Conservation (phyloP, 2,888 invertebrate species). For the Leistus spinibarbis region DNA sequence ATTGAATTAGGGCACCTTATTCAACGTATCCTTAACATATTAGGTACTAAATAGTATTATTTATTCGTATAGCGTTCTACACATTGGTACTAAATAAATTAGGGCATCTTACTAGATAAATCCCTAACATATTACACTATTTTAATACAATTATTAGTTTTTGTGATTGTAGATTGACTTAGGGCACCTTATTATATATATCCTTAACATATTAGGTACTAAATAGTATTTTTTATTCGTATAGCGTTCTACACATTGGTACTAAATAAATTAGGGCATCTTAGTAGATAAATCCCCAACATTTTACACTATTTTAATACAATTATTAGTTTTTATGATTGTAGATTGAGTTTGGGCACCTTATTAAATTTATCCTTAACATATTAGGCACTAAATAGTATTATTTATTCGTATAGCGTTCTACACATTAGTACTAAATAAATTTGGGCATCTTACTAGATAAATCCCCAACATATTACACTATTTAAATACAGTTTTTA, state of each 20-base stretch:
- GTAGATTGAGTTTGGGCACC: not conserved
- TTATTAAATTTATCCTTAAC: not conserved
- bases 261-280: not conserved
- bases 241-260: no score
- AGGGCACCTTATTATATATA: not conserved
- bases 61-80: no score
- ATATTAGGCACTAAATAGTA: no score
- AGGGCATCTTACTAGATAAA: not conserved
- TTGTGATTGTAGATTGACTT: not conserved
- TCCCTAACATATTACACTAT: no score
- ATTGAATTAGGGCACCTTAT: not conserved
- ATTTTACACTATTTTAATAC: no score
- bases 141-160: no score
- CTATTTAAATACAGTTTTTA: no score
- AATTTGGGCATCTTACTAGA: not conserved
- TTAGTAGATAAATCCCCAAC: not conserved
- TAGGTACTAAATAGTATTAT: no score
- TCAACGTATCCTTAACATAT: not conserved
- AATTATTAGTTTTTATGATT: no score
- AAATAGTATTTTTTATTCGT: no score
- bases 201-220: not conserved
- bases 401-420: no score
- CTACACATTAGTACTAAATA: not conserved
- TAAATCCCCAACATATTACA: not conserved
- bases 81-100: not conserved